Percentiles rank a stretch among this genome's conserved stretches.
Conservation (phyloP, 1,140 invertebrate species). For the Grapholita molesta region DNA sequence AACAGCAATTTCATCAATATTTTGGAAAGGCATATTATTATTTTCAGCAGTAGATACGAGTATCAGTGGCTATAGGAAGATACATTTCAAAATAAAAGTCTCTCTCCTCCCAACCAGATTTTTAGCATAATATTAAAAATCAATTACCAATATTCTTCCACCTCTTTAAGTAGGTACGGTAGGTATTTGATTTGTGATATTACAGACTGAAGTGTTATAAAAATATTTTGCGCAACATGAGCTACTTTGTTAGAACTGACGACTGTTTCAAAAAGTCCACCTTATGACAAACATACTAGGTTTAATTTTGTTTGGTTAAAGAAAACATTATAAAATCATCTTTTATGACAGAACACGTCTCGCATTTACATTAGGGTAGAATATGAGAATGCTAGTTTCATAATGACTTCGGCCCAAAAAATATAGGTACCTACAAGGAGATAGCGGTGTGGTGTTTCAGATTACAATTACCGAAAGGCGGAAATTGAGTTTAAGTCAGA, state of each 20-base stretch:
- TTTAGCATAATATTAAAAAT: too few species aligned
- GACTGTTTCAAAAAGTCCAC: neutral
- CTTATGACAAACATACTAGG: neutral
- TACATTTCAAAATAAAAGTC: too few species aligned
- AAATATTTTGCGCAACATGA: neutral
- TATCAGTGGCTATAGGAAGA: too few species aligned
- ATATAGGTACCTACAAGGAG: neutral
- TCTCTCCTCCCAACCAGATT: too few species aligned
- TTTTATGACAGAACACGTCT: slow-evolving; percentile 12
- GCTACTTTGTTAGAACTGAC: neutral
- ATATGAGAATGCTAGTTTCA: slow-evolving; percentile 2
- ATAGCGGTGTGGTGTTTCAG: neutral
- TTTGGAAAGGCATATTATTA: too few species aligned
- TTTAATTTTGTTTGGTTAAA: neutral
- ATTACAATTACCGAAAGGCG: neutral
- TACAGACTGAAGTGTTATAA: neutral
- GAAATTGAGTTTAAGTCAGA: too few species aligned
- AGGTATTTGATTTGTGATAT: neutral
- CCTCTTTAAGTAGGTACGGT: neutral
- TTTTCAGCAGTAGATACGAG: too few species aligned
- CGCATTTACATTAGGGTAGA: neutral
- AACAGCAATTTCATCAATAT: too few species aligned
- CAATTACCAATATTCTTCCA: too few species aligned
- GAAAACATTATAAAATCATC: slow-evolving; percentile 13
- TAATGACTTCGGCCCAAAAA: neutral